Percentiles rank a stretch among this genome's conserved stretches.
phyloP scores from a whole-genome alignment of 2,797 vertebrate genomes.

The Garrulus glandarius region DNA sequence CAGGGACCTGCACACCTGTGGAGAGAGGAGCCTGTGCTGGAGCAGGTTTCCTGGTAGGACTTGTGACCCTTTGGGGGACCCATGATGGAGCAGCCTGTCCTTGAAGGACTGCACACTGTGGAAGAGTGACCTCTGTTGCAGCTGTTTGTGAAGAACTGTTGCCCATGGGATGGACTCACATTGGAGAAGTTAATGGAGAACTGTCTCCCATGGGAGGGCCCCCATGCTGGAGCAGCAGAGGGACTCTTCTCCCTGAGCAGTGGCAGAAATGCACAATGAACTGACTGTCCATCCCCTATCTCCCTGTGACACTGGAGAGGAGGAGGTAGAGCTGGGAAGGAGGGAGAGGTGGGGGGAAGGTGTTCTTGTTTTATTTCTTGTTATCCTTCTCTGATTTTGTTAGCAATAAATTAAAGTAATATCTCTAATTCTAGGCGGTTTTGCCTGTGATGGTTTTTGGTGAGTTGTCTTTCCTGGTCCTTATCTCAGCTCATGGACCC shows the following conservation, averaged over 20 bases:
- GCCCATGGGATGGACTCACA: too few species aligned
- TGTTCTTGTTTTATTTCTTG: neutral
- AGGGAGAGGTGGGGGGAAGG: neutral
- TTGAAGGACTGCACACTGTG: neutral
- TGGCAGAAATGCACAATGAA: neutral
- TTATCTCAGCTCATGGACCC: neutral
- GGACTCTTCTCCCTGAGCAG: neutral
- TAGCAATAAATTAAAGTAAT: neutral
- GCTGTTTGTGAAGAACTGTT: neutral
- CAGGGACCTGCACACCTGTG: neutral
- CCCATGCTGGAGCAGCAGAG: too few species aligned
- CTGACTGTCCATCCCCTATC: too few species aligned
- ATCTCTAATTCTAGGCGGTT: neutral
- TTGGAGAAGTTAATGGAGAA: neutral
- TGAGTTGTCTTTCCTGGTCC: neutral
- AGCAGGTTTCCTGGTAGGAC: neutral
- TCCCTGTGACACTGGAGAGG: neutral
- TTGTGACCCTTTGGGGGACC: neutral
- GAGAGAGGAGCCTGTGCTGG: neutral
- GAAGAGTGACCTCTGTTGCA: neutral
- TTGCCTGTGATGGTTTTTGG: neutral
- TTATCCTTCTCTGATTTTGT: neutral
- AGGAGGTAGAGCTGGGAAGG: neutral
- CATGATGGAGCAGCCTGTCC: neutral
- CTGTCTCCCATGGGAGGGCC: neutral